Evolutionary conservation across 2,888 invertebrate species (phyloP).

Genomic region (Ectropis crepuscularia): DNA sequence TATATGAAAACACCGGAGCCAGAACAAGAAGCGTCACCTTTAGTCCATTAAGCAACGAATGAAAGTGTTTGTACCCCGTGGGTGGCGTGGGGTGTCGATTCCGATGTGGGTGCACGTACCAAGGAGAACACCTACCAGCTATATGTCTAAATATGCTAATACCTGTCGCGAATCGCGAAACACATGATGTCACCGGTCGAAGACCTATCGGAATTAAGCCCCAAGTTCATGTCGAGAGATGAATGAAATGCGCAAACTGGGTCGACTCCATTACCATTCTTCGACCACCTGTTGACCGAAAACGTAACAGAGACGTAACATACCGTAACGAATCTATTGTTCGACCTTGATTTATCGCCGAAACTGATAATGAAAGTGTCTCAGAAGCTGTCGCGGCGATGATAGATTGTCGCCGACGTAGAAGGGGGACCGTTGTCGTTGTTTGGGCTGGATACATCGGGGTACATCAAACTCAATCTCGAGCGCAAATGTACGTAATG

Average conservation of each 20-base stretch:
- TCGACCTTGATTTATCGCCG: conserved; percentile 60
- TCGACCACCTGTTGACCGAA: conserved; percentile 42
- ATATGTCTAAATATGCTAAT: conserved; percentile 46
- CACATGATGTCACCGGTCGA: conserved; percentile 65
- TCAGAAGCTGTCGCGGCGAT: conserved; percentile 23
- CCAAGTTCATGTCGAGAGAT: conserved; percentile 32
- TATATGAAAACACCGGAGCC: too few relatives aligned
- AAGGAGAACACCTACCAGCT: conserved; percentile 66
- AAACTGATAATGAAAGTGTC: conserved; percentile 49
- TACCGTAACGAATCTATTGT: conserved; percentile 55
- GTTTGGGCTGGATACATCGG: not conserved
- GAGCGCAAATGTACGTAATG: conserved; percentile 3
- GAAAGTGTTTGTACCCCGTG: conserved; percentile 69
- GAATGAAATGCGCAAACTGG: conserved; percentile 41
- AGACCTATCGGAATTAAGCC: conserved; percentile 47
- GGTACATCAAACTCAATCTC: conserved; percentile 9
- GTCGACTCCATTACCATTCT: conserved; percentile 37
- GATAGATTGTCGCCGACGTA: conserved; percentile 18
- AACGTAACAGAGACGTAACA: conserved; percentile 50
- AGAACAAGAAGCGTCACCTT: too few relatives aligned
- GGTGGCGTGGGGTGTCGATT: conserved; percentile 74
- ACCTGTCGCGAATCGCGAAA: conserved; percentile 45
- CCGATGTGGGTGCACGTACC: conserved; percentile 68
- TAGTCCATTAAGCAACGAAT: conserved; percentile 68
- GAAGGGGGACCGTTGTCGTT: conserved; percentile 7